These are phyloP conservation scores for Teleogryllus oceanicus DNA, from an alignment of 2,888 invertebrate species.

Conservation along the genomic window DNA sequence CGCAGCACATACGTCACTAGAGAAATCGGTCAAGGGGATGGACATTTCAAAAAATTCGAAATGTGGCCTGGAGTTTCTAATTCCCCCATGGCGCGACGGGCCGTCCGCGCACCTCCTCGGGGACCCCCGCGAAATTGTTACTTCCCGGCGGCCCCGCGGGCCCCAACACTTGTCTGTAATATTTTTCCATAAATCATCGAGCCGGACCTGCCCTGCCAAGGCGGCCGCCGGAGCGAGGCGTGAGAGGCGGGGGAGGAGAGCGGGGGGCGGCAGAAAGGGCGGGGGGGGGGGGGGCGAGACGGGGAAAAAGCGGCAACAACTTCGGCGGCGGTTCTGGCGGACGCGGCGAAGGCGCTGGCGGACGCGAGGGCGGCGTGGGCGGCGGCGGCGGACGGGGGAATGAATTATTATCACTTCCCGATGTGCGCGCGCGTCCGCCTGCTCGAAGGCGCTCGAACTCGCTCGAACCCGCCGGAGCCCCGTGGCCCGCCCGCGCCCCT, in stretches of 20 bases:
- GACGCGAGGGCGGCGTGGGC: not conserved
- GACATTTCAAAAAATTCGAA: constrained; percentile 42
- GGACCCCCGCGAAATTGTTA: constrained; percentile 46
- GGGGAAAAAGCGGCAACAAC: constrained; percentile 22
- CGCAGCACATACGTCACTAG: constrained; percentile 32
- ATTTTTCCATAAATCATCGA: constrained; percentile 53
- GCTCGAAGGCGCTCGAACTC: not conserved
- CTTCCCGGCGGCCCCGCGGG: constrained; percentile 41
- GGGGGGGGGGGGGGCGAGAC: not conserved
- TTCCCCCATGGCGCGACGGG: constrained; percentile 43
- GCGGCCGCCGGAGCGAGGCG: constrained; percentile 19
- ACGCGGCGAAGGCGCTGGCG: constrained; percentile 27
- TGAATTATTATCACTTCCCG: constrained; percentile 35
- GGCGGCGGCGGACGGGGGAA: constrained; percentile 22
- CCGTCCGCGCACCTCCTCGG: constrained; percentile 38
- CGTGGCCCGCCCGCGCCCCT: too few species aligned
- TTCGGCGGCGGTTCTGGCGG: constrained; percentile 1
- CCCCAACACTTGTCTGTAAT: constrained; percentile 43
- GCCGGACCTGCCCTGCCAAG: constrained; percentile 29
- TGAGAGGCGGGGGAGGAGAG: not conserved
- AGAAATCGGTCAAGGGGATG: constrained; percentile 39
- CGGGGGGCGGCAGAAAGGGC: constrained; percentile 21
- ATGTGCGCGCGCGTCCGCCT: not conserved
- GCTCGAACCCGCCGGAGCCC: too few species aligned
- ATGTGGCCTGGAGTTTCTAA: constrained; percentile 44